These are phyloP conservation scores for Cataglyphis rosenhaueri DNA, from an alignment of 2,888 invertebrate species.

Conservation along the genomic window DNA sequence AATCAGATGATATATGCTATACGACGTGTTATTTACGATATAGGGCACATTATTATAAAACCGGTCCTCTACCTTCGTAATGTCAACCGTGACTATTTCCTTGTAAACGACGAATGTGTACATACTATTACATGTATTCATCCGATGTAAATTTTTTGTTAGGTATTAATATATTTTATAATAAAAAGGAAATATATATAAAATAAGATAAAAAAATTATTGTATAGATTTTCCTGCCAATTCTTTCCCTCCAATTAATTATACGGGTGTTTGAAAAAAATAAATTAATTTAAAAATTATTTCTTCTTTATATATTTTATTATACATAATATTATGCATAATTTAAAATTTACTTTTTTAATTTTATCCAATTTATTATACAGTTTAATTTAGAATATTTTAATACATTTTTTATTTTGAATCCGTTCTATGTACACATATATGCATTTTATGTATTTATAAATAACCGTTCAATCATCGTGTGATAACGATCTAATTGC, in stretches of 20 bases:
- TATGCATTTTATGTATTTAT: not conserved
- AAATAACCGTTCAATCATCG: conserved; percentile 54
- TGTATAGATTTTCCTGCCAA: not conserved
- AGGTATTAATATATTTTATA: conserved; percentile 80
- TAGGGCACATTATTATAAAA: conserved; percentile 17
- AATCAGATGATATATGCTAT: not conserved
- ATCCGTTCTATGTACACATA: not conserved
- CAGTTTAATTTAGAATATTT: not conserved
- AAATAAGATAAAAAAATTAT: not conserved
- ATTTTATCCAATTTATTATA: not conserved
- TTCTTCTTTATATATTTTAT: not conserved
- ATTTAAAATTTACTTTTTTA: not conserved
- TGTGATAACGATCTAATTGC: conserved; percentile 52
- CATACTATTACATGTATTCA: conserved; percentile 66
- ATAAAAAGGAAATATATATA: conserved; percentile 73
- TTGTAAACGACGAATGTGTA: conserved; percentile 59
- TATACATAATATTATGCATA: not conserved
- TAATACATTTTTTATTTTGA: not conserved
- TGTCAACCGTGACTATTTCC: conserved; percentile 29
- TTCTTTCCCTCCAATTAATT: not conserved
- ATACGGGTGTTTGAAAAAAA: not conserved
- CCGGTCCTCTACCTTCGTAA: not conserved
- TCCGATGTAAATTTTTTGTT: conserved; percentile 77
- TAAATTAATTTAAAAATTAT: not conserved
- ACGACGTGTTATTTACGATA: conserved; percentile 15